Base-by-base conservation (phyloP, 2,797 vertebrate species). In the Ateles fusciceps region DNA sequence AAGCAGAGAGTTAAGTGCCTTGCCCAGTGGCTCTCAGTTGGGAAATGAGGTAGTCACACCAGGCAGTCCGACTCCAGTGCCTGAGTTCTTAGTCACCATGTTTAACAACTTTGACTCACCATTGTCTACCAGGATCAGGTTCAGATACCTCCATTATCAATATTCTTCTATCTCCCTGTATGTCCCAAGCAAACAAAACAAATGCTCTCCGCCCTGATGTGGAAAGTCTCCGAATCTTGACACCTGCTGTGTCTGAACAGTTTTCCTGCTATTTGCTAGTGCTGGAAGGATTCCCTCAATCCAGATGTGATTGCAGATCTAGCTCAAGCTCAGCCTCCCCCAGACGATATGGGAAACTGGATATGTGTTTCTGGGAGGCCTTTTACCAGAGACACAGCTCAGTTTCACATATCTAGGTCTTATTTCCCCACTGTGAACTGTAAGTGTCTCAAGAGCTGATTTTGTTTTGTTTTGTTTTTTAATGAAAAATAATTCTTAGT, bases 401-500 rank as follows among this genome's bases (percentile, higher is more conserved):
- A 52, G 13, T 88, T 94, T 88, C 91, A 64, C 24, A 24, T 78
- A 75, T 5, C 48, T n/a, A n/a, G 0, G 22, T 88, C 6, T 89
- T 92, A 4, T 39, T 80, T 87, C 12, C 11, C 59, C 75, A 14
- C n/a, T 44, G 75, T 86, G 33, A 28, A 48, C 75, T 79, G 1
- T 71, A 55, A 61, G 14, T 55, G 48, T 39, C 71, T 96, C 87
- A 74, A 94, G 61, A 91, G 68, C 8, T 76, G 9, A 4, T 83
- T 86, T 78, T 79, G 17, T 52, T 33, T 36, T 64, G 64, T 79
- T 79, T 46, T 71, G 15, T 33, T 5, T 36, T 89, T 75, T 61
- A 48, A 59, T 74, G 17, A 95, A 96, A 95, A 95, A 68, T 55
- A 84, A 87, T 74, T 94, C 61, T 80, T 85, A 85, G 24, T 80